Percentiles rank a stretch among this genome's conserved stretches.
Conservation (phyloP, 2,888 invertebrate species). For the Caenorhabditis parvicauda region DNA sequence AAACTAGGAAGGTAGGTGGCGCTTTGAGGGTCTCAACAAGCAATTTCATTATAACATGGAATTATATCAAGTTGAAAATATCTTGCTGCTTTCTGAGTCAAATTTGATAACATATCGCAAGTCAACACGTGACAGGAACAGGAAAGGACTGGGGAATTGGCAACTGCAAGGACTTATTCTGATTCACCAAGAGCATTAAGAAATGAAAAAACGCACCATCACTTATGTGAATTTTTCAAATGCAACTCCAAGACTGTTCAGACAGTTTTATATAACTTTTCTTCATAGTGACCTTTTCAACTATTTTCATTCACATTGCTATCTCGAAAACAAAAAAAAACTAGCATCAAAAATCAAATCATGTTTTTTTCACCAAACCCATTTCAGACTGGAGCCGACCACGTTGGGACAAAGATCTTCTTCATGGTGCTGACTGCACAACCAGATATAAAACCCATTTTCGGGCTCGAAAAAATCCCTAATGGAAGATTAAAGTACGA, state of each 20-base stretch:
- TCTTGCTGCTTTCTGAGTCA: no score
- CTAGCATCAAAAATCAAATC: background rate
- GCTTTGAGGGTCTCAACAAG: background rate
- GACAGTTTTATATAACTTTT: background rate
- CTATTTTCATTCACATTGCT: background rate
- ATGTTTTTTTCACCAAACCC: slow-evolving; percentile 4
- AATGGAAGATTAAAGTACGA: slow-evolving; percentile 54
- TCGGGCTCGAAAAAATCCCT: slow-evolving; percentile 56
- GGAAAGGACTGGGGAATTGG: no score
- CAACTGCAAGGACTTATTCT: no score
- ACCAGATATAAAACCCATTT: slow-evolving; percentile 57
- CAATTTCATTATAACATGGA: background rate
- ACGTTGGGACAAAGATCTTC: slow-evolving; percentile 58
- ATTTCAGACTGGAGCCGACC: slow-evolving; percentile 54
- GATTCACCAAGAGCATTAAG: no score
- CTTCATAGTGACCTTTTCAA: background rate
- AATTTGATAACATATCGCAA: no score
- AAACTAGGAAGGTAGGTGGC: slow-evolving; percentile 46
- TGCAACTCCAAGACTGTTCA: no score
- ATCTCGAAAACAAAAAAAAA: background rate
- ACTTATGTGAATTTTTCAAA: no score
- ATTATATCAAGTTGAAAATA: background rate
- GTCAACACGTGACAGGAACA: no score
- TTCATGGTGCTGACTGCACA: slow-evolving; percentile 54
- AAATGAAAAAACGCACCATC: no score